phyloP scores from a whole-genome alignment of 2,888 invertebrate species.

The Celastrina argiolus region DNA sequence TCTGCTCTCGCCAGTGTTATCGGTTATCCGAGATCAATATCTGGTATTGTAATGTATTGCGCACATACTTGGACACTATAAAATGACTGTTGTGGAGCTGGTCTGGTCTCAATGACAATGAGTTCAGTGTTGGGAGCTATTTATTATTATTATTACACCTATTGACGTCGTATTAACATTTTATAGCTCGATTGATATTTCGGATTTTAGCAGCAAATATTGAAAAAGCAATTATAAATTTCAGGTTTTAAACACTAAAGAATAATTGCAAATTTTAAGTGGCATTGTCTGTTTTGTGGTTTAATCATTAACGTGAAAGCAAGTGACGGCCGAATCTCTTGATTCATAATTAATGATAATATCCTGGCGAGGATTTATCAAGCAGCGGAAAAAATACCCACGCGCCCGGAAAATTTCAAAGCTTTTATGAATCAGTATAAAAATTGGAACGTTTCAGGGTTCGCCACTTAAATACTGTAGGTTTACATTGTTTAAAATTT shows the following conservation, averaged over 20 bases:
- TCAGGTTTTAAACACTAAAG: not conserved
- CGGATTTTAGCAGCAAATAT: too few species aligned
- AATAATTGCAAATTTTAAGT: conserved; percentile 1
- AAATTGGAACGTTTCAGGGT: conserved; percentile 14
- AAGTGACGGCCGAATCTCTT: conserved; percentile 46
- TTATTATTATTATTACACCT: too few species aligned
- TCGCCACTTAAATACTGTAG: not conserved
- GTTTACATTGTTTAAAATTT: not conserved
- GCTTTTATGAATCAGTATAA: conserved; percentile 11
- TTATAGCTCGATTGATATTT: too few species aligned
- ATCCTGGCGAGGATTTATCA: conserved; percentile 69
- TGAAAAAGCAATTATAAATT: not conserved
- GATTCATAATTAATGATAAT: conserved; percentile 76
- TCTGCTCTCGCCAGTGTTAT: too few species aligned
- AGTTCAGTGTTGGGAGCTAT: too few species aligned
- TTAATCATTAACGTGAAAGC: conserved; percentile 57
- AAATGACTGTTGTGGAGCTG: too few species aligned
- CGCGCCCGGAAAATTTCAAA: conserved; percentile 57
- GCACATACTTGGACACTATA: too few species aligned
- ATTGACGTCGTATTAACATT: too few species aligned
- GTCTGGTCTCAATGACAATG: too few species aligned
- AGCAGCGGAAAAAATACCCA: conserved; percentile 60
- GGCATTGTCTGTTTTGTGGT: conserved; percentile 30
- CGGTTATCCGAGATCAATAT: too few species aligned
- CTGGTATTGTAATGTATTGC: too few species aligned